These are phyloP conservation scores for Eubucco bourcierii DNA, from an alignment of 2,113 vertebrate species.

Conservation along the genomic window DNA sequence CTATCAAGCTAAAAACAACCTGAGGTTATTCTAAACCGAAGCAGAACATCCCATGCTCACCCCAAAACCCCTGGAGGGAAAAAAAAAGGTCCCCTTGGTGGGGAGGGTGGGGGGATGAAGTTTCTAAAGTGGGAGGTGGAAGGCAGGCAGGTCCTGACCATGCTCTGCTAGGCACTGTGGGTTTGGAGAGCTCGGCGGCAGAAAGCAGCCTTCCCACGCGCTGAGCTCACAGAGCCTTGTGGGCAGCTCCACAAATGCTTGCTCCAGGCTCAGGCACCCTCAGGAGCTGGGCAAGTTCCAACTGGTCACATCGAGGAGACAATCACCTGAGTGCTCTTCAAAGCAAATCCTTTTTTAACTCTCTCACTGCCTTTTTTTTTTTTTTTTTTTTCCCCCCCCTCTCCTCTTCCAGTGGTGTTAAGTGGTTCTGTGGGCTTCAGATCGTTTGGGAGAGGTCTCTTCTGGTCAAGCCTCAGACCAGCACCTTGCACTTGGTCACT, in stretches of 20 bases:
- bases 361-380: neutral
- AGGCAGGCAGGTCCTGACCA: constrained; percentile 19
- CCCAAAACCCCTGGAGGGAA: constrained; percentile 4
- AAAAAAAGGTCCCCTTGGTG: neutral
- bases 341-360: constrained; percentile 23
- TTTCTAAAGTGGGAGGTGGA: constrained; percentile 29
- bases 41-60: constrained; percentile 51
- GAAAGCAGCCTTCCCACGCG: neutral
- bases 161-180: constrained; percentile 14
- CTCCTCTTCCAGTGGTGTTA: neutral
- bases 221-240: neutral
- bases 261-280: rapidly evolving
- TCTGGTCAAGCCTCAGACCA: neutral
- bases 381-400: neutral
- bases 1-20: constrained; percentile 73
- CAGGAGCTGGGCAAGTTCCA: neutral
- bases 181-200: neutral
- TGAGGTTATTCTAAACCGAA: constrained; percentile 70
- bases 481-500: neutral
- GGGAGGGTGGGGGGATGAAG: neutral
- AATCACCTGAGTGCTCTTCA: constrained; percentile 33
- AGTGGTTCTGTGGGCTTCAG: neutral
- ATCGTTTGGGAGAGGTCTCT: neutral
- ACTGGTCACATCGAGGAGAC: neutral
- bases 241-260: neutral